Percentiles rank a stretch among this genome's conserved stretches.
These are phyloP conservation scores for Amiota communis DNA, from an alignment of 2,888 invertebrate genomes.

Conservation along the genomic window DNA sequence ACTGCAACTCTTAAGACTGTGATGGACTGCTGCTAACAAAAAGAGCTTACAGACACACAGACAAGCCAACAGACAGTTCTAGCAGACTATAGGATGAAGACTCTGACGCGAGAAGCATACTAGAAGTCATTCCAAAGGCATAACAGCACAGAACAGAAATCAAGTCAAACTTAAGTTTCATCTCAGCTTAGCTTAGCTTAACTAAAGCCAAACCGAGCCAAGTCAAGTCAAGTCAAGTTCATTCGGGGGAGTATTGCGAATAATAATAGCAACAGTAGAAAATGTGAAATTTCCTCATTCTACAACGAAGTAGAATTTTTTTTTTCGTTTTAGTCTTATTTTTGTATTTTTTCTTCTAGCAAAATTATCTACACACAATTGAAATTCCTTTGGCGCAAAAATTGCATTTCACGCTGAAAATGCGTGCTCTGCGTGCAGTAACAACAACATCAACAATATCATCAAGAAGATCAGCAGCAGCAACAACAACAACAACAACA, in stretches of 20 bases:
- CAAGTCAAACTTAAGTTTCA: slow-evolving; percentile 20
- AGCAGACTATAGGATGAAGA: slow-evolving; percentile 7
- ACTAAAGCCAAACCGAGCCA: too few species aligned
- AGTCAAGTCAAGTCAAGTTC: neutral
- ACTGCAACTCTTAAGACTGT: too few species aligned
- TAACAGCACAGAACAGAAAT: neutral
- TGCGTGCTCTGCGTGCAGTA: slow-evolving; percentile 71
- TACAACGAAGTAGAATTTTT: neutral
- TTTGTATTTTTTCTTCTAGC: slow-evolving; percentile 24
- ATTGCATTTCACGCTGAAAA: slow-evolving; percentile 72
- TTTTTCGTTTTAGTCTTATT: slow-evolving; percentile 16
- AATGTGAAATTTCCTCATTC: neutral
- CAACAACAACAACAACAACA: slow-evolving; percentile 23
- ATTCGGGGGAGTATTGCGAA: slow-evolving; percentile 53
- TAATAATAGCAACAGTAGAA: neutral
- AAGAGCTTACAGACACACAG: neutral
- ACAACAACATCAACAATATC: slow-evolving; percentile 43
- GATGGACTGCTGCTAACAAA: too few species aligned
- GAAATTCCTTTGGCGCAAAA: slow-evolving; percentile 68
- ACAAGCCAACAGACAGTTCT: slow-evolving; percentile 36
- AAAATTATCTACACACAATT: slow-evolving; percentile 52
- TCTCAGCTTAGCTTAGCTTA: slow-evolving; percentile 33
- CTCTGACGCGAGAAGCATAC: neutral
- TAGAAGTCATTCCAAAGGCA: neutral
- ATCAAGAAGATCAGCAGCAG: slow-evolving; percentile 13